phyloP scores from a whole-genome alignment of 2,888 invertebrate species.

The Platycheirus rosarum region DNA sequence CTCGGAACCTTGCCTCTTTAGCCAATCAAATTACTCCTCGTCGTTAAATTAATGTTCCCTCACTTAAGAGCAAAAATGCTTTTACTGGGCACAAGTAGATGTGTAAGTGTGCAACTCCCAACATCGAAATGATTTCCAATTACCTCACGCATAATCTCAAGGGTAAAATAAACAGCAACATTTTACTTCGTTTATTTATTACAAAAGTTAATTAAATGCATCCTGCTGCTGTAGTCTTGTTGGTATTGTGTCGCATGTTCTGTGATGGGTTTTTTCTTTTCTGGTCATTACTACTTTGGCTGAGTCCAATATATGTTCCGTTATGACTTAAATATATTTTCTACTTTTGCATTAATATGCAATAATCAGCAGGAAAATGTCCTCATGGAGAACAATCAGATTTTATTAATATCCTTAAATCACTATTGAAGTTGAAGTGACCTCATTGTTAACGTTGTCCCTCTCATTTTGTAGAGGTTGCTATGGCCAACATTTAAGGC shows the following conservation, averaged over 20 bases:
- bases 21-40: slow-evolving; percentile 56
- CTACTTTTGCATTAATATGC: slow-evolving; percentile 69
- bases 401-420: slow-evolving; percentile 60
- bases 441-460: slow-evolving; percentile 29
- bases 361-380: slow-evolving; percentile 66
- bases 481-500: too few relatives aligned
- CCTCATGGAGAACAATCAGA: slow-evolving; percentile 49
- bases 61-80: slow-evolving; percentile 11
- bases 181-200: slow-evolving; percentile 64
- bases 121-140: slow-evolving; percentile 70
- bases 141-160: slow-evolving; percentile 72
- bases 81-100: neutral
- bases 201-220: slow-evolving; percentile 74
- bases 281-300: too few relatives aligned
- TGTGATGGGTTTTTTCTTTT: slow-evolving; percentile 1
- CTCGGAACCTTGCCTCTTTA: slow-evolving; percentile 24
- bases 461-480: neutral
- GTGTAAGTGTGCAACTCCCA: slow-evolving; percentile 16
- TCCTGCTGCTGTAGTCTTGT: slow-evolving; percentile 63
- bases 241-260: neutral
- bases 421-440: slow-evolving; percentile 17
- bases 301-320: neutral
- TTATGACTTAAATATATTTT: slow-evolving; percentile 48
- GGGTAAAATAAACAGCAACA: slow-evolving; percentile 69
- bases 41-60: slow-evolving; percentile 50